These are phyloP conservation scores for Thera britannica DNA, from an alignment of 2,888 invertebrate genomes.

Conservation along the genomic window DNA sequence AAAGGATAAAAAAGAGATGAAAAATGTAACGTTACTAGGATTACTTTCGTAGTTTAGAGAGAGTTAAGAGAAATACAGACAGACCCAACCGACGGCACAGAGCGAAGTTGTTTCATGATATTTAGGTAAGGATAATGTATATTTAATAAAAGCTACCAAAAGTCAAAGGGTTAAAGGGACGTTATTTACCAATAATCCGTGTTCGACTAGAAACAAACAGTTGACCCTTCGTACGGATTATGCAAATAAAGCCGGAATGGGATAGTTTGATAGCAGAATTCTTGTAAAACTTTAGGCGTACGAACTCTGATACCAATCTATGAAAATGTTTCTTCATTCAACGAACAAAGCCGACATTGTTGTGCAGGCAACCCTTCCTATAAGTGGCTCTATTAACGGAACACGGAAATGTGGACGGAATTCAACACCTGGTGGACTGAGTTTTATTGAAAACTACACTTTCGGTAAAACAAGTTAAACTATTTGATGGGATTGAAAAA, in stretches of 20 bases:
- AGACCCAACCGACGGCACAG: too few species aligned
- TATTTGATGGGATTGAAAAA: too few species aligned
- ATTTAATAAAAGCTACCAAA: background rate
- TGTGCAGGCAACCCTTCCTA: constrained; percentile 18
- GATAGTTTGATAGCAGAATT: constrained; percentile 35
- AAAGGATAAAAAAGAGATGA: too few species aligned
- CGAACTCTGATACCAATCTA: constrained; percentile 33
- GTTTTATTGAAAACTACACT: background rate
- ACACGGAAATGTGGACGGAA: constrained; percentile 11
- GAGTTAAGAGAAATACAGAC: too few species aligned
- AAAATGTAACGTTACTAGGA: too few species aligned
- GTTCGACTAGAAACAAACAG: constrained; percentile 34
- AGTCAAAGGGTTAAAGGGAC: background rate
- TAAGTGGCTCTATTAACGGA: constrained; percentile 17
- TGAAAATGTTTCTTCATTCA: constrained; percentile 31
- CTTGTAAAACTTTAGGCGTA: constrained; percentile 31
- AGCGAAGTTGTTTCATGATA: background rate
- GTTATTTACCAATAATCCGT: constrained; percentile 31
- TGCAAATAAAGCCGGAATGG: constrained; percentile 33
- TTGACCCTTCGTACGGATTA: constrained; percentile 31
- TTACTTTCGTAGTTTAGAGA: too few species aligned
- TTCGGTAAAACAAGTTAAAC: too few species aligned
- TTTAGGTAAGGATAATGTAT: background rate
- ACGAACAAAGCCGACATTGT: constrained; percentile 28
- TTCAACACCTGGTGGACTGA: constrained; percentile 2